Conservation (phyloP, 64 coral and sea anemone species). For the Hydrozoanthus tunicans region DNA sequence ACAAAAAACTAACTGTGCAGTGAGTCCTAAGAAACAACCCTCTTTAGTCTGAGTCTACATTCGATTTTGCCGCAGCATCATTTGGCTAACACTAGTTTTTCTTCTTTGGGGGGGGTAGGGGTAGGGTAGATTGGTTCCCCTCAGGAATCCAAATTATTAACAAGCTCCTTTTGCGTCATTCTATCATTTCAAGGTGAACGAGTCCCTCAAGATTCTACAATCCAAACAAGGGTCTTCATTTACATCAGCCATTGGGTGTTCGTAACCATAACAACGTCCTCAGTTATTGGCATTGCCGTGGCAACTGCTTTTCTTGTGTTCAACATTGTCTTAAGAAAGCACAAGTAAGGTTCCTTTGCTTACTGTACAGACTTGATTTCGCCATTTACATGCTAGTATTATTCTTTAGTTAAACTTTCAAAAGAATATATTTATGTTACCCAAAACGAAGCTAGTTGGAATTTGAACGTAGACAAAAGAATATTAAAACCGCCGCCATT, state of each 20-base stretch:
- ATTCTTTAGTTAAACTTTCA: no score
- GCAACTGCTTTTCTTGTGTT: conserved; percentile 65
- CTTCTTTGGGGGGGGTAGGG: neutral
- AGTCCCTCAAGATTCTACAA: neutral
- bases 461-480: no score
- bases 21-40: no score
- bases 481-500: no score
- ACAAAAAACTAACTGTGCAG: no score
- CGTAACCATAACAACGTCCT: conserved; percentile 19
- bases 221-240: neutral
- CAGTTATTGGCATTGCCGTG: conserved; percentile 56
- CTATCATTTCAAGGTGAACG: neutral
- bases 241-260: conserved; percentile 2
- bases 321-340: conserved; percentile 57
- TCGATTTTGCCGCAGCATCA: no score
- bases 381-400: neutral
- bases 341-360: conserved; percentile 44
- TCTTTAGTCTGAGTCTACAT: no score
- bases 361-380: neutral
- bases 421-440: no score
- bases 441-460: no score
- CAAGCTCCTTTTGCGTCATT: neutral
- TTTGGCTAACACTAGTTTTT: neutral
- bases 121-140: neutral
- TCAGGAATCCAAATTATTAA: neutral